Conservation (phyloP, 2,113 vertebrate genomes). For the Manacus vitellinus region DNA sequence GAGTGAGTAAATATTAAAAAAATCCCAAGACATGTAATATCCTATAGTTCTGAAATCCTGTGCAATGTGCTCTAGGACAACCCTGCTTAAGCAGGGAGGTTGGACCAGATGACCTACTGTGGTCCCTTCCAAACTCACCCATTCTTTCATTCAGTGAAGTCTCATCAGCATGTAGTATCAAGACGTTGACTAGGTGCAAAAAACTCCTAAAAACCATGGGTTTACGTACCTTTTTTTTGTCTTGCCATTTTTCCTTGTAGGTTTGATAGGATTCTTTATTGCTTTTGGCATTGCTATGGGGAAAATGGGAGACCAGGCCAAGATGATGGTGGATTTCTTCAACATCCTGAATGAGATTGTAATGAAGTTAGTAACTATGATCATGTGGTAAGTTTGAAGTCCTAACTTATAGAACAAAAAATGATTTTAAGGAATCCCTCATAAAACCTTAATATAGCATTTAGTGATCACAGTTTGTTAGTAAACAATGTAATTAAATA, state of each 20-base stretch:
- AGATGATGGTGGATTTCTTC: constrained; percentile 99
- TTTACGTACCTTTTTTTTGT: not conserved
- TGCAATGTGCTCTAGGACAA: not conserved
- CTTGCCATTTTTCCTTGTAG: constrained; percentile 73
- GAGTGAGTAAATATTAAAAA: not conserved
- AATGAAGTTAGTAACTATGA: constrained; percentile 97
- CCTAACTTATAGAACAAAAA: not conserved
- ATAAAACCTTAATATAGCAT: not conserved
- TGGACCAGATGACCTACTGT: not conserved
- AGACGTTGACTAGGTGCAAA: not conserved
- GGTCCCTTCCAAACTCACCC: not conserved
- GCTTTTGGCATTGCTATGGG: constrained; percentile 99
- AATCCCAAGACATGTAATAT: not conserved
- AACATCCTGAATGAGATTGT: constrained; percentile 99
- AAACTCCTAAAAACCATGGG: not conserved
- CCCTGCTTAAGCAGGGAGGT: not conserved
- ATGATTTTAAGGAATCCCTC: not conserved
- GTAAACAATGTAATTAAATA: not conserved
- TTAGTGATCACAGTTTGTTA: not conserved
- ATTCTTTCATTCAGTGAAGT: not conserved
- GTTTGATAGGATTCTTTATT: constrained; percentile 99
- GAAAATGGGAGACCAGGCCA: constrained; percentile 98
- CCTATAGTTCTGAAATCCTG: not conserved
- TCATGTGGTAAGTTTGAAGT: constrained; percentile 93
- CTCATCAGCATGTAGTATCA: not conserved